Percentiles rank a stretch among this genome's conserved stretches.
phyloP scores from a whole-genome alignment of 2,797 vertebrate genomes.

The Phoeniculus purpureus region DNA sequence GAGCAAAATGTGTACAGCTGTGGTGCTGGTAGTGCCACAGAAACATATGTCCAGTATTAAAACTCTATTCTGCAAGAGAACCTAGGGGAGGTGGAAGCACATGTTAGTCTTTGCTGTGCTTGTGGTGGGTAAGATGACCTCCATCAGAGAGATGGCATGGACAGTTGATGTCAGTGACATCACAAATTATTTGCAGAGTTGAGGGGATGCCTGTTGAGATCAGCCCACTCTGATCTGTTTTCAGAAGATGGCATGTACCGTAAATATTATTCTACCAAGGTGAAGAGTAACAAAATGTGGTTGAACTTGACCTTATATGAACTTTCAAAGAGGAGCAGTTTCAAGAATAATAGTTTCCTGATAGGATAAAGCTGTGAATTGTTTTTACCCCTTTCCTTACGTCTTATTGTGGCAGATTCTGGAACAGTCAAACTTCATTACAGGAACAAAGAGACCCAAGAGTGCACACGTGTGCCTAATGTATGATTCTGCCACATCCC shows the following conservation, averaged over 20 bases:
- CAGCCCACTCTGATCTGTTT: not conserved
- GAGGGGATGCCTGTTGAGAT: not conserved
- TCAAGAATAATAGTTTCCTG: slow-evolving; percentile 2
- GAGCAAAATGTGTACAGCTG: not conserved
- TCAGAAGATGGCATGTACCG: not conserved
- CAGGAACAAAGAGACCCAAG: not conserved
- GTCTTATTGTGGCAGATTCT: not conserved
- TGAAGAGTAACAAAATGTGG: not conserved
- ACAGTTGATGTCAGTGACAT: not conserved
- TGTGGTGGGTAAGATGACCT: not conserved
- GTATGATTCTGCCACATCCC: not conserved
- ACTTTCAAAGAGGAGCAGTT: not conserved
- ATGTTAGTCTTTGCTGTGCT: not conserved
- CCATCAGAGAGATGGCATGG: not conserved
- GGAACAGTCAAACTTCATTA: not conserved
- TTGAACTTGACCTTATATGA: not conserved
- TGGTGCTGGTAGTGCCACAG: not conserved
- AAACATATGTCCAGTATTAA: not conserved
- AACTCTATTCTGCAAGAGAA: not conserved
- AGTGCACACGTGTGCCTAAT: not conserved
- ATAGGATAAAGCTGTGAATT: not conserved
- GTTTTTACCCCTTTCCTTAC: not conserved
- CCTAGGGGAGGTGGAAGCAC: not conserved
- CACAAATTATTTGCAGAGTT: not conserved
- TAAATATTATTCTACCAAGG: not conserved